These are phyloP conservation scores for Candidula unifasciata DNA, from an alignment of 2,888 invertebrate genomes.

Conservation along the genomic window DNA sequence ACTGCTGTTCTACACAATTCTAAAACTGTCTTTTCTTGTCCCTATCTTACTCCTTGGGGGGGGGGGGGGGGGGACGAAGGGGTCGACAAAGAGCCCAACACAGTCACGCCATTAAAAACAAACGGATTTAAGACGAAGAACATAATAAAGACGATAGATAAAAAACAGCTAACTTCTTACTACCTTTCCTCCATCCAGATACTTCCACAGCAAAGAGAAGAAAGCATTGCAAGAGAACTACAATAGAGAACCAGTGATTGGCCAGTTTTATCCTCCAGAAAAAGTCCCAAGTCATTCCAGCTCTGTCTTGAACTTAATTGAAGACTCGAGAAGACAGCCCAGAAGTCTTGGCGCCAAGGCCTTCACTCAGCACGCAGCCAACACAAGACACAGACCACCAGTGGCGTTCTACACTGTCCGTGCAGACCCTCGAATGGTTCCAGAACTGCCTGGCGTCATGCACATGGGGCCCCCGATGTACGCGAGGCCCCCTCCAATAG, in stretches of 20 bases:
- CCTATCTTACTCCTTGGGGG: too few relatives aligned
- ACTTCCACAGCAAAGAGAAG: slow-evolving; percentile 7
- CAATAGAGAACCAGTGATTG: neutral
- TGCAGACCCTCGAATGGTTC: slow-evolving; percentile 47
- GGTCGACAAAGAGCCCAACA: too few relatives aligned
- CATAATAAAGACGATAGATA: too few relatives aligned
- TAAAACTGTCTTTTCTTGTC: too few relatives aligned
- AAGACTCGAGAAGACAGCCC: neutral
- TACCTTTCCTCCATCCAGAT: too few relatives aligned
- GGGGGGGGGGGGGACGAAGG: too few relatives aligned
- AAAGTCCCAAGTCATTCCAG: neutral
- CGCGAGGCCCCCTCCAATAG: slow-evolving; percentile 44
- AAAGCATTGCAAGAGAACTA: neutral
- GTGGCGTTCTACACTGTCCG: slow-evolving; percentile 55
- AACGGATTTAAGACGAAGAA: too few relatives aligned
- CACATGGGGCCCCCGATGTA: slow-evolving; percentile 22
- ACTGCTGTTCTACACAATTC: too few relatives aligned
- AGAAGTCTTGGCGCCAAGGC: slow-evolving; percentile 24
- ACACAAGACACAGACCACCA: slow-evolving; percentile 44
- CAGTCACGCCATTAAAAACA: too few relatives aligned
- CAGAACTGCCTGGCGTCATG: neutral
- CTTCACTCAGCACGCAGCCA: slow-evolving; percentile 48
- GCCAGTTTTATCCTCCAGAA: slow-evolving; percentile 3
- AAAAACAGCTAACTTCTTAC: too few relatives aligned
- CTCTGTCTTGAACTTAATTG: neutral